phyloP scores from a whole-genome alignment of 1,140 invertebrate genomes.

The Drosophila prosaltans region DNA sequence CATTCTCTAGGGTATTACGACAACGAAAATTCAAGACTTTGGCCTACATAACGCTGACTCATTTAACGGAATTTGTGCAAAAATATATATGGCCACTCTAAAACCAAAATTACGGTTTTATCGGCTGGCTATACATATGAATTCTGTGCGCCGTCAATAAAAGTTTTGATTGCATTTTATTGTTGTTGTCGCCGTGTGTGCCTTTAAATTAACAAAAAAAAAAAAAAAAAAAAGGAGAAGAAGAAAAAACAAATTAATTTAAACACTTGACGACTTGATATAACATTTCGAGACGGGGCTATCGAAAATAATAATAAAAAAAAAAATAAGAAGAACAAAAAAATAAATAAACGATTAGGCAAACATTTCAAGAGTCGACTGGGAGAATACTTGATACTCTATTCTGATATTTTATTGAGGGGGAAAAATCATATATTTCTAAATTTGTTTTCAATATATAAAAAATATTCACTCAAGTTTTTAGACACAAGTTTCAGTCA shows the following conservation, averaged over 20 bases:
- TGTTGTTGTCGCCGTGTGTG: slow-evolving; percentile 18
- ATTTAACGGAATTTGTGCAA: slow-evolving; percentile 3
- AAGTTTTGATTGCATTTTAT: slow-evolving; percentile 55
- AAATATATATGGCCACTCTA: slow-evolving; percentile 3
- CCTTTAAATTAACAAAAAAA: slow-evolving; percentile 3
- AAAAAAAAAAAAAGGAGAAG: neutral
- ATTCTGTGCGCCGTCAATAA: slow-evolving; percentile 28
- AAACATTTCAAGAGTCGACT: neutral
- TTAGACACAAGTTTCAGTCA: too few relatives aligned
- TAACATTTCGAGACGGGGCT: neutral
- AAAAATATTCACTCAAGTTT: too few relatives aligned
- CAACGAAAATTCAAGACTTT: neutral
- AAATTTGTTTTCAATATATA: too few relatives aligned
- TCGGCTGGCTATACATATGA: slow-evolving; percentile 3
- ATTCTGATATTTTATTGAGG: too few relatives aligned
- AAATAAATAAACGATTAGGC: neutral
- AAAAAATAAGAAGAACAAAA: neutral
- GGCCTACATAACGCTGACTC: slow-evolving; percentile 1
- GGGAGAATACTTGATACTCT: too few relatives aligned
- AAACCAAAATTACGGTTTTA: slow-evolving; percentile 9
- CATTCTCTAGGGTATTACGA: too few relatives aligned
- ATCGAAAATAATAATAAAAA: slow-evolving; percentile 1
- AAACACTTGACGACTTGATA: slow-evolving; percentile 37
- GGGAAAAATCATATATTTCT: too few relatives aligned
- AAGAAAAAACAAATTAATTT: neutral